Conservation (phyloP, 2,888 invertebrate genomes). For the Craniophora ligustri region DNA sequence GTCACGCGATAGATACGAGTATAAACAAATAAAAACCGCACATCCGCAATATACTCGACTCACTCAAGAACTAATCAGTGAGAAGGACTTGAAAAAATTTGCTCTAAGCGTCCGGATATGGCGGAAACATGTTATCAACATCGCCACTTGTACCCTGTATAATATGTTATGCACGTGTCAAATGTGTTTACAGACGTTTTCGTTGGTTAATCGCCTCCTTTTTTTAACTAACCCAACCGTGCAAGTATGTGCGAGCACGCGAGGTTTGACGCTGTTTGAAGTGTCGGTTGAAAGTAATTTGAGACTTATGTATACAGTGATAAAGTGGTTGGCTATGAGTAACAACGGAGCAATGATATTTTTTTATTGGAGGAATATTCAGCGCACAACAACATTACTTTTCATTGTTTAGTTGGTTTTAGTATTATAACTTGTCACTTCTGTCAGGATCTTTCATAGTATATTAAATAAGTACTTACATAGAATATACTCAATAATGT, state of each 20-base stretch:
- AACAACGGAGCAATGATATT: conserved; percentile 7
- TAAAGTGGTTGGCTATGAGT: conserved; percentile 12
- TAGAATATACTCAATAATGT: no score
- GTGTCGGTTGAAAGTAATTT: conserved; percentile 28
- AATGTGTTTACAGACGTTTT: conserved; percentile 75
- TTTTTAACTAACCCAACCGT: conserved; percentile 62
- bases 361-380: conserved; percentile 9
- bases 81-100: conserved; percentile 62
- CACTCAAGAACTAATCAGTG: conserved; percentile 63
- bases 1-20: conserved; percentile 7
- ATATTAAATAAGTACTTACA: no score
- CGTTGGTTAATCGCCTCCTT: conserved; percentile 68
- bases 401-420: background rate
- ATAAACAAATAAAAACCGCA: conserved; percentile 30
- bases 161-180: conserved; percentile 81
- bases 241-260: conserved; percentile 58
- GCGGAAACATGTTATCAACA: conserved; percentile 73
- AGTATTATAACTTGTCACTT: conserved; percentile 1
- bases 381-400: conserved; percentile 1
- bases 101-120: conserved; percentile 63
- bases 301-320: conserved; percentile 15
- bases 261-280: conserved; percentile 45
- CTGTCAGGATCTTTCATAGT: background rate
- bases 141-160: conserved; percentile 68
- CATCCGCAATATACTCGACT: conserved; percentile 56